Evolutionary conservation across 2,113 vertebrate genomes (phyloP), one percentile per base, ranked within the genome.

Genomic region (Scatophagus argus): DNA sequence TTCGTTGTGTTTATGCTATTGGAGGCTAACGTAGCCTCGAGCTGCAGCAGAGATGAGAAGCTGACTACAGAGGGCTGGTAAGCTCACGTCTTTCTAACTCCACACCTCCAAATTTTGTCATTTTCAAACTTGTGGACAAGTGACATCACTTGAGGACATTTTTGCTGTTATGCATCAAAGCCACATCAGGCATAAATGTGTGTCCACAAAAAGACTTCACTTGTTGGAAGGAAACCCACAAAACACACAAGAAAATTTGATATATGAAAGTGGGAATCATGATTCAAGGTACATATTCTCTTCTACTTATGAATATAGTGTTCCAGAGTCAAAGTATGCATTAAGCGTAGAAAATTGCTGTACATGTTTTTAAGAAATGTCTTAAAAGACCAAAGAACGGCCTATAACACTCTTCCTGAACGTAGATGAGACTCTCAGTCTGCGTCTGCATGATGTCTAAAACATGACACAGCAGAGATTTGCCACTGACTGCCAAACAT

Each of bases 401-500:
- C n/a, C n/a, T 19, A 11, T 11, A 38, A 36, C 0, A 25, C 4
- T 34, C 21, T 39, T 6, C 21, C 21, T n/a, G 52, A 69, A 36
- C 13, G 43, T 38, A 59, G 58, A 27, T 5, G 31, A 19, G 39
- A 62, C 63, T 47, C 14, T 56, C 44, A 12, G 31, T 21, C 54
- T 36, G n/a, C 67, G 46, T 69, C 79, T 60, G 54, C 16, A 2
- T 66, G 79, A 77, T 60, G 75, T 60, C 69, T 67, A 49, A 80
- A 74, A 79, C 80, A 74, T 82, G 83, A 87, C 66, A 79, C 68
- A 71, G 71, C 74, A 77, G 63, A 61, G 70, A 77, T 31, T 47
- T 67, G 81, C 87, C 83, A 61, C 63, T 23, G 78, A 36, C 55
- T 34, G 82, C 63, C 39, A 70, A 87, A 85, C 81, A 80, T 81